A percentile compares a stretch with the other conserved stretches of the same genome.
phyloP scores from a whole-genome alignment of 1,140 invertebrate species.

The Zaprionus kolodkinae region DNA sequence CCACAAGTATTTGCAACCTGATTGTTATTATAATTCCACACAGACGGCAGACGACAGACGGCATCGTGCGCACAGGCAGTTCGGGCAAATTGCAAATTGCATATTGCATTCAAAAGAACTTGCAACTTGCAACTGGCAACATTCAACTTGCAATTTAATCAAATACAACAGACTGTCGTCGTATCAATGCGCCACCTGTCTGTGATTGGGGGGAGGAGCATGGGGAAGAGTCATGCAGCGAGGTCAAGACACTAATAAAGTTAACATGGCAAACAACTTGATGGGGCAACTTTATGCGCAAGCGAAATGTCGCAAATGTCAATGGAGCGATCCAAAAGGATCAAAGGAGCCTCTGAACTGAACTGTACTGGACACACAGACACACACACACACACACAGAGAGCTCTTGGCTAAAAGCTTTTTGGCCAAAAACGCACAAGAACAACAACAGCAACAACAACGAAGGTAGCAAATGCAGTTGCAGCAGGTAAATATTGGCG shows the following conservation, averaged over 20 bases:
- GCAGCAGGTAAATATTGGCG: constrained; percentile 56
- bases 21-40: constrained; percentile 61
- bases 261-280: constrained; percentile 77
- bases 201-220: neutral
- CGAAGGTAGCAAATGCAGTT: constrained; percentile 2
- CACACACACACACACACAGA: constrained; percentile 34
- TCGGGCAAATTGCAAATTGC: constrained; percentile 54
- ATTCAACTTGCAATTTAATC: constrained; percentile 40
- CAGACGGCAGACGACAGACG: neutral
- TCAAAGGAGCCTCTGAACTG: constrained; percentile 26
- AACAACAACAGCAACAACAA: constrained; percentile 40
- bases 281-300: constrained; percentile 77
- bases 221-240: no score
- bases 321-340: constrained; percentile 50
- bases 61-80: constrained; percentile 16
- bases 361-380: neutral
- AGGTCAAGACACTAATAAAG: constrained; percentile 60
- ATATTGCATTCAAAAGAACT: constrained; percentile 51
- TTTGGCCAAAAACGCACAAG: constrained; percentile 63
- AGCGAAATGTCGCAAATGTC: constrained; percentile 72
- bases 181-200: constrained; percentile 33
- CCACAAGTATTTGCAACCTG: constrained; percentile 34
- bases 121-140: constrained; percentile 39
- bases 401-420: constrained; percentile 74
- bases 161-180: constrained; percentile 46